These are phyloP conservation scores for Rutpela maculata DNA, from an alignment of 2,888 invertebrate genomes.

Conservation along the genomic window DNA sequence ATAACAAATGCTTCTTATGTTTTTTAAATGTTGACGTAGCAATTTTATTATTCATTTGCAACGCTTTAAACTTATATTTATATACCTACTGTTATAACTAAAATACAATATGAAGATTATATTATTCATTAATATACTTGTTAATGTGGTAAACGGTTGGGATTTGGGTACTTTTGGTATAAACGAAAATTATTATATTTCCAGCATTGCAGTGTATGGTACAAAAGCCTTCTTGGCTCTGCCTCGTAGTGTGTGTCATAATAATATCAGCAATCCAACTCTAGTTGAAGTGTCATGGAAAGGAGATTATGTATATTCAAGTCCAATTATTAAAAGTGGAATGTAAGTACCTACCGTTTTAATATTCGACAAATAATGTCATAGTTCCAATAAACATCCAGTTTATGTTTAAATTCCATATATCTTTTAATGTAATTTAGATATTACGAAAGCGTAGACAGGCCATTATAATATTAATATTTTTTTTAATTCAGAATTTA, in stretches of 20 bases:
- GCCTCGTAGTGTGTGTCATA: conserved; percentile 68
- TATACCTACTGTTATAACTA: not conserved
- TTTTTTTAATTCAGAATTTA: no score
- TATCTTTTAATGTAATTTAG: no score
- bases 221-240: conserved; percentile 72
- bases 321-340: conserved; percentile 15
- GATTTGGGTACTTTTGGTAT: conserved; percentile 61
- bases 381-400: no score
- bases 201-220: conserved; percentile 71
- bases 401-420: no score
- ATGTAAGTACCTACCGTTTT: conserved; percentile 17
- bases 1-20: not conserved
- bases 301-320: conserved; percentile 52
- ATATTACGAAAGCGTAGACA: no score
- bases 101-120: not conserved
- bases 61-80: not conserved
- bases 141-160: conserved; percentile 53
- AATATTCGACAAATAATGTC: no score
- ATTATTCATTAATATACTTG: not conserved
- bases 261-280: conserved; percentile 66
- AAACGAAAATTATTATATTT: conserved; percentile 64
- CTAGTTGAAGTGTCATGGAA: conserved; percentile 72
- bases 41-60: not conserved
- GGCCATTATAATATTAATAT: no score
- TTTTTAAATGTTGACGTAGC: not conserved